These are phyloP conservation scores for Tanytarsus gracilentus DNA, from an alignment of 2,888 invertebrate species.

Conservation along the genomic window DNA sequence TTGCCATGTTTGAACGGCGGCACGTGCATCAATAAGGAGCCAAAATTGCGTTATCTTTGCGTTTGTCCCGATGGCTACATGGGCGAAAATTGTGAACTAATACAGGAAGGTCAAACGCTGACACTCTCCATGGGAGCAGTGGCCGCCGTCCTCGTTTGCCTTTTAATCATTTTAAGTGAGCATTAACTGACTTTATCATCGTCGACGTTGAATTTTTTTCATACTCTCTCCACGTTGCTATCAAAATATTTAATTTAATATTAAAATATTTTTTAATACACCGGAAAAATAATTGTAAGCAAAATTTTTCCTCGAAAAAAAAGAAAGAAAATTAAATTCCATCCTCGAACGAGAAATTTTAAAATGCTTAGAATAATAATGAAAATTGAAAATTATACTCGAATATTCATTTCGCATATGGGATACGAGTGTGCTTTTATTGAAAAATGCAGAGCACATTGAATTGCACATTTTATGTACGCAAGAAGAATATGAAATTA, in stretches of 20 bases:
- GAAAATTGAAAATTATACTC: too few relatives aligned
- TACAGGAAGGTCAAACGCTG: conserved; percentile 88
- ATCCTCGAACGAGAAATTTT: too few relatives aligned
- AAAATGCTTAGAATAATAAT: too few relatives aligned
- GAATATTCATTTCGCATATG: too few relatives aligned
- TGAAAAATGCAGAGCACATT: too few relatives aligned
- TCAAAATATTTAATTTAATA: background rate
- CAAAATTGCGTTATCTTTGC: conserved; percentile 75
- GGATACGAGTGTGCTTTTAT: too few relatives aligned
- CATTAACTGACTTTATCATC: conserved; percentile 37
- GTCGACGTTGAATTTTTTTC: conserved; percentile 30
- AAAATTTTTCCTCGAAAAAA: too few relatives aligned
- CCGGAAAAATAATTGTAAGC: too few relatives aligned
- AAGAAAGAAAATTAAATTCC: too few relatives aligned
- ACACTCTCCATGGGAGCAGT: conserved; percentile 95
- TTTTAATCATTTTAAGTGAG: conserved; percentile 95
- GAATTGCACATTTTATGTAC: too few relatives aligned
- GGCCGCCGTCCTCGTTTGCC: conserved; percentile 93
- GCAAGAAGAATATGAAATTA: too few relatives aligned
- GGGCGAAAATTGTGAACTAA: conserved; percentile 89
- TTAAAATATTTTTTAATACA: background rate
- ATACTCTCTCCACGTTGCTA: conserved; percentile 25
- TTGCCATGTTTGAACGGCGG: conserved; percentile 90
- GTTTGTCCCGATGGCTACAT: conserved; percentile 86
- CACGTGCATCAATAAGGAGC: conserved; percentile 85